phyloP scores from a whole-genome alignment of 2,797 vertebrate genomes.

The Adelosebastes latens region DNA sequence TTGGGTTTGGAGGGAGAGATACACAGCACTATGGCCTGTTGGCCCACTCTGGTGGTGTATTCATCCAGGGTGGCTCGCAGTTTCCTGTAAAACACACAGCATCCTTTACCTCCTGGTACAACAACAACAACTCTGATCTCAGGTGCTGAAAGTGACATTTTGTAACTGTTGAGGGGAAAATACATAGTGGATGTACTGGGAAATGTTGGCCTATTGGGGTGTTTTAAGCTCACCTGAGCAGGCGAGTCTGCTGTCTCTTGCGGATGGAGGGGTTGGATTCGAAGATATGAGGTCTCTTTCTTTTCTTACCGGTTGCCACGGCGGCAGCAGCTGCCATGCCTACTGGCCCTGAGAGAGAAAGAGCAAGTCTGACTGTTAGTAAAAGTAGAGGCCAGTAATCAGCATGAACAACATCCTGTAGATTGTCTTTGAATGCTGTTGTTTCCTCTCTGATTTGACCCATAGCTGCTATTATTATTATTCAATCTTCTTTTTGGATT shows the following conservation, averaged over 20 bases:
- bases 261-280: slow-evolving; percentile 98
- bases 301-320: slow-evolving; percentile 96
- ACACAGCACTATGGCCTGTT: slow-evolving; percentile 97
- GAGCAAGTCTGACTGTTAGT: background rate
- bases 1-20: slow-evolving; percentile 98
- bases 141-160: background rate
- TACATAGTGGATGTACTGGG: too few species aligned
- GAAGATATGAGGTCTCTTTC: slow-evolving; percentile 97
- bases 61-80: slow-evolving; percentile 95
- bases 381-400: background rate
- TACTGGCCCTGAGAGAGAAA: slow-evolving; percentile 87
- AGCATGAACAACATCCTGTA: background rate
- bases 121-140: background rate
- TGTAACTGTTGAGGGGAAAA: background rate
- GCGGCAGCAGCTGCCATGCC: slow-evolving; percentile 98
- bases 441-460: too few species aligned
- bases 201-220: background rate
- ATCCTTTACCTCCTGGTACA: background rate
- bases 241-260: slow-evolving; percentile 96
- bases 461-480: too few species aligned
- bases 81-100: slow-evolving; percentile 84
- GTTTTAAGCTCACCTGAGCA: slow-evolving; percentile 89
- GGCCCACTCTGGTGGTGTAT: slow-evolving; percentile 97
- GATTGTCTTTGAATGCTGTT: background rate
- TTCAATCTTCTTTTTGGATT: background rate